A percentile compares a stretch with the other conserved stretches of the same genome.
phyloP scores from a whole-genome alignment of 30 jellyfish, hydroid and myxozoan species.

The Aurelia aurita complex sp. Pacific region DNA sequence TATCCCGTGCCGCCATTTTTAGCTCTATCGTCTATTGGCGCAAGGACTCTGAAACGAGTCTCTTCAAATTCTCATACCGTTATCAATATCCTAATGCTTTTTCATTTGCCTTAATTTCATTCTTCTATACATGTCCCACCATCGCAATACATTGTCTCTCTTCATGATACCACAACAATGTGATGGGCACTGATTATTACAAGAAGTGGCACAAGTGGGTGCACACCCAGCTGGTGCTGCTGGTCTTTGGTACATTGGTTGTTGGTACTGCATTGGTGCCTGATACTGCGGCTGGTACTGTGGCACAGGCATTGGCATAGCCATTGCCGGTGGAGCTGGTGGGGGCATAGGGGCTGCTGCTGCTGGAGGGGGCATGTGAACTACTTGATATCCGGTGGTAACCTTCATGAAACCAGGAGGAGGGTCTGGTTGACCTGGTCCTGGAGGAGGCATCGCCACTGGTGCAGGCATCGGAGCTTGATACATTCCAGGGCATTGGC shows the following conservation, averaged over 20 bases:
- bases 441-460: conserved; percentile 30
- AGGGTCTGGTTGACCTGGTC: conserved; percentile 45
- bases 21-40: too few relatives aligned
- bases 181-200: conserved; percentile 70
- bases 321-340: conserved; percentile 27
- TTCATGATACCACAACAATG: conserved; percentile 90
- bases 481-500: conserved; percentile 60
- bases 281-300: conserved; percentile 36
- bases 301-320: conserved; percentile 12
- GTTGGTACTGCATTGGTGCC: conserved; percentile 36
- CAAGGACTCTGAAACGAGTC: too few relatives aligned
- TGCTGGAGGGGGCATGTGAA: conserved; percentile 20
- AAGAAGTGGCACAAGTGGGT: conserved; percentile 60
- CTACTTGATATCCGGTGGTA: conserved; percentile 35
- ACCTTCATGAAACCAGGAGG: conserved; percentile 58
- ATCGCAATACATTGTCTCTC: conserved; percentile 60
- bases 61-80: too few relatives aligned
- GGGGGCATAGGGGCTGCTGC: background rate
- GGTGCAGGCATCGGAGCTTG: conserved; percentile 40
- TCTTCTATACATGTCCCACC: conserved; percentile 67
- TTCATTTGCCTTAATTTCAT: conserved; percentile 24
- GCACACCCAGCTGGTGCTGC: conserved; percentile 49
- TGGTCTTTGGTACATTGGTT: conserved; percentile 26
- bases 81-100: background rate
- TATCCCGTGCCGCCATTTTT: too few relatives aligned